A percentile compares a stretch with the other conserved stretches of the same genome.
phyloP scores from a whole-genome alignment of 2,797 vertebrate species.

The Graptemys geographica region DNA sequence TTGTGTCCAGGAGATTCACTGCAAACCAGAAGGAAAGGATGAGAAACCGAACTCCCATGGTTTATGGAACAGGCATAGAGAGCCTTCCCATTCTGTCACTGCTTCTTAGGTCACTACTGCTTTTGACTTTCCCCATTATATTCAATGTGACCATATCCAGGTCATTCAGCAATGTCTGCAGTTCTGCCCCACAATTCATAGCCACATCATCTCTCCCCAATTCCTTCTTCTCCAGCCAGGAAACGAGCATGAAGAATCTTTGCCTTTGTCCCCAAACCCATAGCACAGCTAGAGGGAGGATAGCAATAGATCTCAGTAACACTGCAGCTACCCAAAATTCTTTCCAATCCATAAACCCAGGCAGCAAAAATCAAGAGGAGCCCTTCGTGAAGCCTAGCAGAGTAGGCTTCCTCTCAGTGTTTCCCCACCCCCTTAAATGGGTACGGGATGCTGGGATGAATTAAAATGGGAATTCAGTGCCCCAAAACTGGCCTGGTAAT shows the following conservation, averaged over 20 bases:
- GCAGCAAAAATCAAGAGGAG: neutral
- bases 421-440: neutral
- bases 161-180: neutral
- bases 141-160: neutral
- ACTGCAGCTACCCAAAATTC: neutral
- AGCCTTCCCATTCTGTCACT: neutral
- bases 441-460: neutral
- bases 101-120: neutral
- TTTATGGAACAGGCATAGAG: neutral
- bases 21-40: constrained; percentile 30
- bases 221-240: neutral
- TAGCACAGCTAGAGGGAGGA: neutral
- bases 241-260: neutral
- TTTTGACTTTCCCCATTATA: neutral
- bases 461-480: neutral
- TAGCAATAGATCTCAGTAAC: neutral
- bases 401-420: neutral
- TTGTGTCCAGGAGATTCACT: constrained; percentile 83
- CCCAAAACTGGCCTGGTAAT: neutral
- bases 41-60: neutral
- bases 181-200: neutral
- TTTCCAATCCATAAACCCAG: neutral
- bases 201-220: neutral
- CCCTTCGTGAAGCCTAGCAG: neutral
- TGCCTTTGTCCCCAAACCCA: neutral